Evolutionary conservation across 2,113 vertebrate species (phyloP), one percentile per base, ranked within the genome.

Genomic region (Chascanopsetta lugubris): DNA sequence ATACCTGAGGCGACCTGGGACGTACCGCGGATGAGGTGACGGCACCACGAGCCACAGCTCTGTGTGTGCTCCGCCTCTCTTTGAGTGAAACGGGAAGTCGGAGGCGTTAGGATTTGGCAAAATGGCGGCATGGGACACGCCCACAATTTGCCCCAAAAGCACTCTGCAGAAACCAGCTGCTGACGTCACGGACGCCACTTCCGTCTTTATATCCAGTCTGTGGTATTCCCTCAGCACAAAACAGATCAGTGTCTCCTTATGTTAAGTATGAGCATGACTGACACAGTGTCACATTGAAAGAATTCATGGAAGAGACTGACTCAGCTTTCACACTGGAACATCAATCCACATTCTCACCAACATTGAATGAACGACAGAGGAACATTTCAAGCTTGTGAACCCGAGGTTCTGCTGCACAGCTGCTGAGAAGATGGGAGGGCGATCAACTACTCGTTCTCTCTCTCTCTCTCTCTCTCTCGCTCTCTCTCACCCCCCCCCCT

Each of bases 401-500:
- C 57, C 25, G 15, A 21, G 58, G 21, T 70, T 49, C 71, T 75
- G 51, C 61, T 30, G 54, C 78, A 75, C 81, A 90, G 87, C 84
- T 90, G 86, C 42, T 65, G 36, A 84, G 78, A 87, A 85, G 72
- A 88, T 82, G 74, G 77, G 42, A 69, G 72, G 55, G 73, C 69
- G 75, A 85, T 80, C 72, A 71, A 59, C 72, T 46, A 68, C 69
- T 82, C 72, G 58, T 60, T 56, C 64, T 74, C 82, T 84, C 74
- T n/a, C 71, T 69, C 56, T 26, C 36, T 51, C 25, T 55, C 36
- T 27, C 20, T 26, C 46, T 50, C 60, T 21, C 40, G 17, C 5
- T 40, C 17, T 1, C 38, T 11, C 38, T 10, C 5, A 2, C 32
- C 32, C 32, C 32, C 32, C 32, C 8, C 32, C 32, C 32, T 8